Evolutionary conservation across 2,888 invertebrate species (phyloP), one percentile per base, ranked within the genome.

Genomic region (Hyposoter didymator): DNA sequence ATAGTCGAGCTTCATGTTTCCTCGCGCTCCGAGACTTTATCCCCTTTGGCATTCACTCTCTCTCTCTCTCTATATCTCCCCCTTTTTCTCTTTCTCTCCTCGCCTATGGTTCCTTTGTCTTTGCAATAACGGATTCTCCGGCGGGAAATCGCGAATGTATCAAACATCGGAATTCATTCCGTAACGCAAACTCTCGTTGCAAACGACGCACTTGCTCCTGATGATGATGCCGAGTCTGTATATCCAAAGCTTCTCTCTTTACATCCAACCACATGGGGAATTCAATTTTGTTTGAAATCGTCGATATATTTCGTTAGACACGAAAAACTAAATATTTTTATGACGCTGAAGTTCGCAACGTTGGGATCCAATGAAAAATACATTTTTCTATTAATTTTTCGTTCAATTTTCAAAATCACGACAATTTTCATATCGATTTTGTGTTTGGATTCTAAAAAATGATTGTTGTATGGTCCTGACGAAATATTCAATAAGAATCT

Each of bases 1-100:
- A n/a, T n/a, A 28, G n/a, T 17, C 17, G 55, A 22, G 55, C 69
- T 69, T 69, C 43, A 32, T 35, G 43, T 55, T 69, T 39, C 39
- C 39, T 39, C 39, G 39, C 67, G 12, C 39, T 28, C 5, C 22
- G 39, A 49, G 12, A 19, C 19, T 35, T 66, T 32, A 76, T 64
- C 45, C 64, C 64, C 62, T 43, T 47, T 14, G 62, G 45, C 49
- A 35, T 64, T 75, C n/a, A n/a, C 64, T 64, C 64, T 45, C 64
- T 35, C 52, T 10, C 22, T 45, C 55, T 47, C 39, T 52, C 66
- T 49, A 49, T 55, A 59, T 67, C 35, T 45, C 32, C 62, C 66
- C 66, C 43, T 72, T 66, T 76, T 17, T 45, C 6, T 17, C n/a
- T 17, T 69, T 19, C 45, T 52, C 49, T 72, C 80, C 76, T 49